phyloP scores from a whole-genome alignment of 2,797 vertebrate genomes.

The Pterois miles region DNA sequence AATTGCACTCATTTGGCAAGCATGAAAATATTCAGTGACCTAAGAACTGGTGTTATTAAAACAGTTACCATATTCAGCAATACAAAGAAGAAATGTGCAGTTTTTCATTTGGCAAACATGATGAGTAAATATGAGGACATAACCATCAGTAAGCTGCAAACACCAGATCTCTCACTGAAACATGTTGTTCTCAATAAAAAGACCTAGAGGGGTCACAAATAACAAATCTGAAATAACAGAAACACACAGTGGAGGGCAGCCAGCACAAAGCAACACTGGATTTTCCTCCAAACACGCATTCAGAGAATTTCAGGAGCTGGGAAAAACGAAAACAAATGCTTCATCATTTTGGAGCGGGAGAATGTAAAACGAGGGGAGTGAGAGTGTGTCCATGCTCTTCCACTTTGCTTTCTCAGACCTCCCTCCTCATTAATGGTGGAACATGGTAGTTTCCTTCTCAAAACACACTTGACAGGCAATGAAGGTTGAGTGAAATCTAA shows the following conservation, averaged over 20 bases:
- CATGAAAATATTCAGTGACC: neutral
- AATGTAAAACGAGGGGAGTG: constrained; percentile 8
- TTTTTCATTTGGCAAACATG: constrained; percentile 49
- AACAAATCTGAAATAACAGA: constrained; percentile 57
- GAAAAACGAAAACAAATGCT: constrained; percentile 56
- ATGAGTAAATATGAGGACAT: constrained; percentile 34
- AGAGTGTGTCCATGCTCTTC: constrained; percentile 26
- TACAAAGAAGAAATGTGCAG: constrained; percentile 26
- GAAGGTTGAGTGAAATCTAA: constrained; percentile 45
- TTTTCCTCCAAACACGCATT: constrained; percentile 35
- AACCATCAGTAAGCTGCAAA: constrained; percentile 41
- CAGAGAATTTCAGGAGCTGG: constrained; percentile 39
- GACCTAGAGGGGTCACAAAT: constrained; percentile 53
- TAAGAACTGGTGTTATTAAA: neutral
- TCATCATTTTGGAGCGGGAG: constrained; percentile 30
- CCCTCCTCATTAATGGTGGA: constrained; percentile 55
- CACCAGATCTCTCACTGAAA: constrained; percentile 13
- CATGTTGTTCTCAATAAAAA: constrained; percentile 40
- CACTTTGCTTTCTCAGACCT: constrained; percentile 40
- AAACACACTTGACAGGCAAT: constrained; percentile 54
- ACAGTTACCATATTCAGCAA: neutral
- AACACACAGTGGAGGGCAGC: constrained; percentile 17
- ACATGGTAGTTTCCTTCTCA: constrained; percentile 52
- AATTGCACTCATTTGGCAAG: neutral
- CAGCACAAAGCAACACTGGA: constrained; percentile 31